Conservation (phyloP, 2,797 vertebrate species). For the Novumbra hubbsi region DNA sequence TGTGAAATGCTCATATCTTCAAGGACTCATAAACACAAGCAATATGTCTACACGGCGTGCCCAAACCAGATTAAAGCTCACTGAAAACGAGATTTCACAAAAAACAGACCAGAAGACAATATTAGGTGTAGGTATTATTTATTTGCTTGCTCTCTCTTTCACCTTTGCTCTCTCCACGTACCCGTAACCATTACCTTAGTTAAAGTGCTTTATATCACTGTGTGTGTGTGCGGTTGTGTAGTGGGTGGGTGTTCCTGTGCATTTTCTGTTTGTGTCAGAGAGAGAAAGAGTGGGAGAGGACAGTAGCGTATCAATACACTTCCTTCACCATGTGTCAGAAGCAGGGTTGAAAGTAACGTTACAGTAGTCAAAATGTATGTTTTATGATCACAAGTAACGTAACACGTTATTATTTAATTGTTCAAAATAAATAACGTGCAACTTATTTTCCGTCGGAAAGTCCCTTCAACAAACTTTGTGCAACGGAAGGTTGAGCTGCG, state of each 20-base stretch:
- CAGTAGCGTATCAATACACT: background rate
- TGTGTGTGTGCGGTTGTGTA: background rate
- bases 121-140: conserved; percentile 23
- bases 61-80: conserved; percentile 50
- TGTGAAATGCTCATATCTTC: conserved; percentile 15
- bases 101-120: conserved; percentile 50
- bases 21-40: conserved; percentile 2
- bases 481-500: too few species aligned
- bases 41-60: background rate
- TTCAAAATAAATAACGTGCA: too few species aligned
- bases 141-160: background rate
- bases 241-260: background rate
- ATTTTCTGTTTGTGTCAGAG: background rate
- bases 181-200: background rate
- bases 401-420: too few species aligned
- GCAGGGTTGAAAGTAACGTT: too few species aligned
- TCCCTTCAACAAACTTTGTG: too few species aligned
- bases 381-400: too few species aligned
- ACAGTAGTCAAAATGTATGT: too few species aligned
- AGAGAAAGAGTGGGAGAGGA: background rate
- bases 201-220: background rate
- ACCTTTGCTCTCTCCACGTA: background rate
- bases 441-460: too few species aligned
- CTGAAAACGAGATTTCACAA: conserved; percentile 55
- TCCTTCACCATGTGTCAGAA: too few species aligned